Evolutionary conservation across 2,888 invertebrate genomes (phyloP), one percentile per base, ranked within the genome.

Genomic region (Metacarcinus magister): DNA sequence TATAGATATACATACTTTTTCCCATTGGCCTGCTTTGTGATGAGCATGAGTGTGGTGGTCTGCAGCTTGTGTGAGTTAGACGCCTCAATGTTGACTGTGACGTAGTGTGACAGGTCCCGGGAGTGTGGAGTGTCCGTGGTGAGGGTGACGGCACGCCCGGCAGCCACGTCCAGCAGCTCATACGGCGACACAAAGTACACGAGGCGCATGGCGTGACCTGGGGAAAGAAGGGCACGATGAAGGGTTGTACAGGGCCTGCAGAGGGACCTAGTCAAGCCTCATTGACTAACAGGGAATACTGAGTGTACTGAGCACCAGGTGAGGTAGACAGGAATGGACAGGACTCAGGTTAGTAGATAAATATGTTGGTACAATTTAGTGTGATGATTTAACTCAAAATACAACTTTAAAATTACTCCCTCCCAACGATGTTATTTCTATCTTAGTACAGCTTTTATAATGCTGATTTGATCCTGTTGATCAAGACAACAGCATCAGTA

Each of bases 121-220:
- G 98, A 98, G 32, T 97, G 97, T 94, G 97, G 97, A 97, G 98
- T 98, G 97, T 99, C 99, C 28, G 98, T 98, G 92, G 98, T 98
- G 96, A 99, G 98, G 16, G 98, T 98, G 97, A 98, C 98, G 89
- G 98, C 98, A 8, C 98, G 98, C 97, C 98, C 98, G 95, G 98
- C 98, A 96, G 98, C 98, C 97, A 98, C 98, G 97, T 99, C 99
- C 97, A 99, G 98, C 93, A 99, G 98, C 97, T 99, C 99, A 97
- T 99, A 99, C 0, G 99, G 99, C 0, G 99, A 99, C 5, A 99
- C 98, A 97, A 99, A 99, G 97, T 99, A 99, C 0, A 99, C 99
- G 48, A 99, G 98, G 97, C 98, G 99, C 99, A 99, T 99, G 0
- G 99, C 99, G 97, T 99, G 99, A 96, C 99, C 98, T 98, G 97